Conservation (phyloP, 1,140 invertebrate species). For the Drosophila littoralis region DNA sequence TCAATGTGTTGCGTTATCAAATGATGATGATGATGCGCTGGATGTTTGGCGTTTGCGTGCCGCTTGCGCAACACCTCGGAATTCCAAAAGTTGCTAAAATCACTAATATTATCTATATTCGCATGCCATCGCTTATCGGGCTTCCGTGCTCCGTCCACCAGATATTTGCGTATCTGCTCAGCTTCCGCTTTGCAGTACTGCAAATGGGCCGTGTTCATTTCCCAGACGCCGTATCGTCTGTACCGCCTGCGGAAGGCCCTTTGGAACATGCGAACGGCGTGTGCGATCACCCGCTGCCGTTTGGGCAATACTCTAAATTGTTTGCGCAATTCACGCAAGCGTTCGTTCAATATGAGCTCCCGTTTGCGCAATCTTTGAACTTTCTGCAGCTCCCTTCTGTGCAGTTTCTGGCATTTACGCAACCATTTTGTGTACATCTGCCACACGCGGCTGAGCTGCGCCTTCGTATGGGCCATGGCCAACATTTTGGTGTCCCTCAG, state of each 20-base stretch:
- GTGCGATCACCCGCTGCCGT: constrained; percentile 2
- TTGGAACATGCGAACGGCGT: background rate
- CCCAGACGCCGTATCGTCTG: too few relatives aligned
- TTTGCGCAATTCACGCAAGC: constrained; percentile 14
- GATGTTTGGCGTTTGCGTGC: too few relatives aligned
- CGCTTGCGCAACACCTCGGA: constrained; percentile 5
- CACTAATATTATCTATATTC: background rate
- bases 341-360: constrained; percentile 8
- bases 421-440: constrained; percentile 32
- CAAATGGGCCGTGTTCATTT: too few relatives aligned
- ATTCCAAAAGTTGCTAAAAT: constrained; percentile 34
- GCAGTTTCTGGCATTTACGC: constrained; percentile 12
- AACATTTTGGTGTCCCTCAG: background rate
- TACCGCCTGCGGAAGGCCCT: background rate
- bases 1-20: too few relatives aligned
- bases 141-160: too few relatives aligned
- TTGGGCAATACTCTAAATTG: constrained; percentile 8
- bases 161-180: too few relatives aligned
- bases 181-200: too few relatives aligned
- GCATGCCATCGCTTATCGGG: too few relatives aligned
- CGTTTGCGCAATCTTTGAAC: constrained; percentile 1
- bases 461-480: background rate
- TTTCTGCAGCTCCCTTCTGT: constrained; percentile 11
- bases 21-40: too few relatives aligned
- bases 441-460: background rate